Evolutionary conservation across 2,797 vertebrate genomes (phyloP).

Genomic region (Smutsia gigantea): DNA sequence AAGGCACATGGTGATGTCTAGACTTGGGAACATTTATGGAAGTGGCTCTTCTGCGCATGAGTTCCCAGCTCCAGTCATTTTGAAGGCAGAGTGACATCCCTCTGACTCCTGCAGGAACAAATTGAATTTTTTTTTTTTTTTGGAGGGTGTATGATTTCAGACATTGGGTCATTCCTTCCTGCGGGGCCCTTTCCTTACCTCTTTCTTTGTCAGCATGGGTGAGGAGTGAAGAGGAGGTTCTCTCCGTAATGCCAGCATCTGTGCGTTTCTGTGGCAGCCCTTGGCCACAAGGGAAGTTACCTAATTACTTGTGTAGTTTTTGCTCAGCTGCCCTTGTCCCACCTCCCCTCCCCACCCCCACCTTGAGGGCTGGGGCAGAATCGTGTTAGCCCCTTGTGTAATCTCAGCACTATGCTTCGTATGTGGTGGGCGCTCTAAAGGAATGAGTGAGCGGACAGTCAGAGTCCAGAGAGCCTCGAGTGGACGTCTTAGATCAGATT

Average conservation of each 20-base stretch:
- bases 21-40: constrained; percentile 52
- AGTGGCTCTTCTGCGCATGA: not conserved
- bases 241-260: not conserved
- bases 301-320: not conserved
- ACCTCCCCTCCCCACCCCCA: accelerated
- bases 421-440: not conserved
- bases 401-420: not conserved
- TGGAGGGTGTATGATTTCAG: constrained; percentile 35
- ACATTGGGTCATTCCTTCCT: not conserved
- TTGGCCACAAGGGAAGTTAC: not conserved
- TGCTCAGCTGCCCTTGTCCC: not conserved
- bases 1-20: constrained; percentile 20
- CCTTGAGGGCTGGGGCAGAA: not conserved
- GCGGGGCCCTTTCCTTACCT: not conserved
- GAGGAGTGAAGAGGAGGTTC: not conserved
- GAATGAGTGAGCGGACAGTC: not conserved
- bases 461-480: not conserved
- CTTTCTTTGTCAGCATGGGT: not conserved
- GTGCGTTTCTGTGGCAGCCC: not conserved
- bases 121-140: not conserved
- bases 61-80: not conserved
- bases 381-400: accelerated
- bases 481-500: not conserved
- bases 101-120: not conserved
- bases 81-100: not conserved